Conservation (phyloP, 2,888 invertebrate species). For the Dicyrtoma fusca region DNA sequence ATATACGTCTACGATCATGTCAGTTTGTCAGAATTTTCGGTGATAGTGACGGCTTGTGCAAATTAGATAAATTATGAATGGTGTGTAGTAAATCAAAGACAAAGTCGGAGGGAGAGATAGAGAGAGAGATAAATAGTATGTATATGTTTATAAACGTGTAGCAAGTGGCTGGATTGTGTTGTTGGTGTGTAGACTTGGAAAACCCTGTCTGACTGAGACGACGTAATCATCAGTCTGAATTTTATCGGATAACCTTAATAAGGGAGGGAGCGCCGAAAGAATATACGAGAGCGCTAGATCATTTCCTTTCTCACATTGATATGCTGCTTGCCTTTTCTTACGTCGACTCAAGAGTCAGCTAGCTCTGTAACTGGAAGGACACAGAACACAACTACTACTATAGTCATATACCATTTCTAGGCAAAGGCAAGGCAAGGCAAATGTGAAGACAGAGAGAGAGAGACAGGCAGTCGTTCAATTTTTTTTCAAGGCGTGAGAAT, state of each 20-base stretch:
- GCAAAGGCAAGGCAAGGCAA: not conserved
- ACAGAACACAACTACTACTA: too few relatives aligned
- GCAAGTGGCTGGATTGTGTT: not conserved
- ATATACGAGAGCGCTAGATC: constrained; percentile 40
- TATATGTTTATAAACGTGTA: not conserved
- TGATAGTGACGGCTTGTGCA: not conserved
- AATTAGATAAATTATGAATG: constrained; percentile 10
- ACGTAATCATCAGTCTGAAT: constrained; percentile 12
- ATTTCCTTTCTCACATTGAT: constrained; percentile 57
- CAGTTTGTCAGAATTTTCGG: too few relatives aligned
- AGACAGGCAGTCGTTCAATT: not conserved
- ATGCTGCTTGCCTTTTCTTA: constrained; percentile 22
- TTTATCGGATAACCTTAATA: constrained; percentile 38
- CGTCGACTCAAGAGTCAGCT: not conserved
- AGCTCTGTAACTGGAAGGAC: not conserved
- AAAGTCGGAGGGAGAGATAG: not conserved
- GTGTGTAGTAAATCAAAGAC: not conserved
- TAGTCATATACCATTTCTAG: too few relatives aligned
- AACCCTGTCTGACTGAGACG: too few relatives aligned
- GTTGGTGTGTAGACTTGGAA: too few relatives aligned
- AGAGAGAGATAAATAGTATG: not conserved
- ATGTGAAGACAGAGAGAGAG: not conserved
- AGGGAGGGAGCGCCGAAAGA: constrained; percentile 32
- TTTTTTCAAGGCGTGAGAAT: constrained; percentile 28
- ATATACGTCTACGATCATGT: too few relatives aligned